Evolutionary conservation across 2,113 vertebrate genomes (phyloP).

Genomic region (Gobio gobio): DNA sequence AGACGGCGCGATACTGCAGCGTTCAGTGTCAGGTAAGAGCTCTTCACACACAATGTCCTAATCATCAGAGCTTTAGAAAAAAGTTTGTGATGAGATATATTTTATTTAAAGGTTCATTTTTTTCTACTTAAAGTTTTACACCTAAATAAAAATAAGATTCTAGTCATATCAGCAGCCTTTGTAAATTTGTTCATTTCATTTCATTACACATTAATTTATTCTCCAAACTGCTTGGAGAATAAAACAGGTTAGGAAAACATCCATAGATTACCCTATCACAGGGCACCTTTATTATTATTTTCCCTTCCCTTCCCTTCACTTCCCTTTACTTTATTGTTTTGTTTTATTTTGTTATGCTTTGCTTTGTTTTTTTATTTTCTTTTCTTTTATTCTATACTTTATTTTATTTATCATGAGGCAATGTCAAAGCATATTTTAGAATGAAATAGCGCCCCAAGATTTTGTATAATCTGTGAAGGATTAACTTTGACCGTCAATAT

Average conservation of each 20-base stretch:
- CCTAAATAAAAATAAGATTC: not conserved
- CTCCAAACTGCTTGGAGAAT: no score
- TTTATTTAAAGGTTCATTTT: not conserved
- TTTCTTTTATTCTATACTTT: not conserved
- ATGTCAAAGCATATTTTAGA: no score
- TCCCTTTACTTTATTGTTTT: no score
- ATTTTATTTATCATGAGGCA: not conserved
- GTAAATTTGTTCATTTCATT: not conserved
- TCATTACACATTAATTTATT: no score
- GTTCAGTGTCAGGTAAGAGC: slow-evolving; percentile 86
- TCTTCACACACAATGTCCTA: not conserved
- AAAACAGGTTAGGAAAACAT: no score
- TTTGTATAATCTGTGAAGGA: no score
- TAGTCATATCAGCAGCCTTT: not conserved
- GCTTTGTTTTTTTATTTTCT: no score
- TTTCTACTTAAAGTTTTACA: not conserved
- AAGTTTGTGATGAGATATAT: not conserved
- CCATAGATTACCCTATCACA: no score
- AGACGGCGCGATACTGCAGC: slow-evolving; percentile 88
- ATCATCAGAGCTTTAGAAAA: not conserved
- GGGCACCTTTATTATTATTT: not conserved
- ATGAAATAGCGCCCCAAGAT: no score
- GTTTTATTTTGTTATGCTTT: not conserved
- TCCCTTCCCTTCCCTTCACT: no score
- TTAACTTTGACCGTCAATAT: no score